These are phyloP conservation scores for Salticus scenicus DNA, from an alignment of 2,888 invertebrate genomes.

Conservation along the genomic window DNA sequence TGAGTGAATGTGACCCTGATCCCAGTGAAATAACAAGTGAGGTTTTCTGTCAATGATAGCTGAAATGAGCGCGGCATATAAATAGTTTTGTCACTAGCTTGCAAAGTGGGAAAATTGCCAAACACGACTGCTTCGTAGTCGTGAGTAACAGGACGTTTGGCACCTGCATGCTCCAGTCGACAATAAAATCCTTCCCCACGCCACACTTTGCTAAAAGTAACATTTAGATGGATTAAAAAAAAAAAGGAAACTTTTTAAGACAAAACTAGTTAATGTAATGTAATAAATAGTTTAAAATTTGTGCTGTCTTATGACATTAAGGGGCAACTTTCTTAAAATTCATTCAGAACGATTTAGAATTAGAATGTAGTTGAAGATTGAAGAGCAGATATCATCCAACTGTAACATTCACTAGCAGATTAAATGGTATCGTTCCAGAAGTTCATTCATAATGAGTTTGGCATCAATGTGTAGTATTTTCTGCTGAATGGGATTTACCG, in stretches of 20 bases:
- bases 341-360: neutral
- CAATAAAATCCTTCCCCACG: conserved; percentile 36
- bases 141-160: conserved; percentile 27
- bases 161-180: conserved; percentile 37
- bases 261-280: neutral
- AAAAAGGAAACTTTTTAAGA: neutral
- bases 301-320: neutral
- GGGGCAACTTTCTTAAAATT: neutral
- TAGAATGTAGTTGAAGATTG: neutral
- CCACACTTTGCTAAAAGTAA: conserved; percentile 51
- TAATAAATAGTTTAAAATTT: neutral
- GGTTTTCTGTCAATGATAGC: conserved; percentile 1
- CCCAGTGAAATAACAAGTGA: neutral
- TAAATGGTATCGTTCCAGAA: no score
- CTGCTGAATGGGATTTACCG: no score
- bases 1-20: conserved; percentile 1
- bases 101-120: conserved; percentile 44
- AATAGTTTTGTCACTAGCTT: conserved; percentile 31
- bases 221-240: conserved; percentile 30
- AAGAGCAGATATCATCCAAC: neutral
- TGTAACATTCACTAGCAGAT: no score
- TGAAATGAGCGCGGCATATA: conserved; percentile 36
- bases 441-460: no score
- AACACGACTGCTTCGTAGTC: conserved; percentile 19
- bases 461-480: no score